These are phyloP conservation scores for Sinhomidia bicolor DNA, from an alignment of 2,888 invertebrate genomes.

Conservation along the genomic window DNA sequence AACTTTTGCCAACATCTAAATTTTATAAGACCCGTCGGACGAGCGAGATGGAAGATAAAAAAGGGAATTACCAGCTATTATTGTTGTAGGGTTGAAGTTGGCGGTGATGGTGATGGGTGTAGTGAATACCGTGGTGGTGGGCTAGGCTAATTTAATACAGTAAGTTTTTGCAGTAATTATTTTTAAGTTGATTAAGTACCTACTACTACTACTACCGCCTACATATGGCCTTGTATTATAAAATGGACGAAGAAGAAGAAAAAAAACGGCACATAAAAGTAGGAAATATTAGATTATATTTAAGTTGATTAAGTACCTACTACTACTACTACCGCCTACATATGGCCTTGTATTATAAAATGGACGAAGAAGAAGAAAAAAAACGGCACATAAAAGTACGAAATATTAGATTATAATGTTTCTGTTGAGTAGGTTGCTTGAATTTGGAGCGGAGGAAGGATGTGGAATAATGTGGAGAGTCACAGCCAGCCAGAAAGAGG, in stretches of 20 bases:
- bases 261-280: too few relatives aligned
- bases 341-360: not conserved
- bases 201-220: not conserved
- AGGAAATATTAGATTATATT: too few relatives aligned
- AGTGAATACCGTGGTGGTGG: not conserved
- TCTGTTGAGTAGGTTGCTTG: not conserved
- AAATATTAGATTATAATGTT: not conserved
- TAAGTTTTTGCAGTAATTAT: slow-evolving; percentile 71
- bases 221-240: not conserved
- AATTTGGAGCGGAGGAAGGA: not conserved
- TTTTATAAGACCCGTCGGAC: not conserved
- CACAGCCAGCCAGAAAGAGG: slow-evolving; percentile 9
- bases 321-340: not conserved
- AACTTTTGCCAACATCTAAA: slow-evolving; percentile 37
- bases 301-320: slow-evolving; percentile 68
- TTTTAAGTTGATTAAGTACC: slow-evolving; percentile 70
- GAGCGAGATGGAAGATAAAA: not conserved
- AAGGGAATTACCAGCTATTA: slow-evolving; percentile 5
- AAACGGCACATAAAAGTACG: too few relatives aligned
- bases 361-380: not conserved
- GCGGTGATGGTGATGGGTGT: not conserved
- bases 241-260: not conserved
- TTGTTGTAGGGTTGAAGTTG: slow-evolving; percentile 9
- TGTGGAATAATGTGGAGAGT: slow-evolving; percentile 6
- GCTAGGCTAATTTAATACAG: slow-evolving; percentile 66